Evolutionary conservation across 2,113 vertebrate genomes (phyloP).

Genomic region (Triplophysa tibetana): DNA sequence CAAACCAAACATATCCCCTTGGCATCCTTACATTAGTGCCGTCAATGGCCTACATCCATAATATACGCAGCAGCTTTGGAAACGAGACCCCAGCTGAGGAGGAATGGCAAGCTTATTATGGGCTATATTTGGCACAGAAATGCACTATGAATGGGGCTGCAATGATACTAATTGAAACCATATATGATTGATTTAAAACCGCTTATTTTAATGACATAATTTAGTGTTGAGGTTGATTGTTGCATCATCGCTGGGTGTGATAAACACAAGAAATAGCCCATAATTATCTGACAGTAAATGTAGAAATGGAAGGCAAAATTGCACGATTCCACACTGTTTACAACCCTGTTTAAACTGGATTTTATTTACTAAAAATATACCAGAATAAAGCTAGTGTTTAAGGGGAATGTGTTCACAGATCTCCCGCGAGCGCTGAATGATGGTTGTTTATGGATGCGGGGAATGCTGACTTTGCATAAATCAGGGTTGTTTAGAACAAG

Average conservation of each 20-base stretch:
- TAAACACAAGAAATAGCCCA: background rate
- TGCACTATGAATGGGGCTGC: background rate
- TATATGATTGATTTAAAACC: slow-evolving; percentile 22
- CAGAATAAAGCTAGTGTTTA: too few species aligned
- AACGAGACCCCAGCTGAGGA: slow-evolving; percentile 26
- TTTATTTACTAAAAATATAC: too few species aligned
- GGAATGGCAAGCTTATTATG: slow-evolving; percentile 30
- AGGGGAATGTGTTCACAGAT: too few species aligned
- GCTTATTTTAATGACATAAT: slow-evolving; percentile 24
- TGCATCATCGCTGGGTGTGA: background rate
- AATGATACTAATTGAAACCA: slow-evolving; percentile 24
- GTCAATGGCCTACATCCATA: slow-evolving; percentile 43
- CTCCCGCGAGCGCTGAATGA: too few species aligned
- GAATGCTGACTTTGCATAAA: too few species aligned
- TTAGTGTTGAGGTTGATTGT: background rate
- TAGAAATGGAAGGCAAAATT: background rate
- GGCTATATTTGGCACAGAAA: slow-evolving; percentile 26
- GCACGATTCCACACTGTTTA: background rate
- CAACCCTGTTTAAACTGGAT: too few species aligned
- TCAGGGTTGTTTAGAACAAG: too few species aligned
- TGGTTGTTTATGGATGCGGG: too few species aligned
- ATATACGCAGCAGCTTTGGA: slow-evolving; percentile 30
- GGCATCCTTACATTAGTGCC: slow-evolving; percentile 41
- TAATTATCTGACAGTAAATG: background rate
- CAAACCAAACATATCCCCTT: slow-evolving; percentile 46